Conservation (phyloP, 2,888 invertebrate genomes). For the Calameuta filiformis region DNA sequence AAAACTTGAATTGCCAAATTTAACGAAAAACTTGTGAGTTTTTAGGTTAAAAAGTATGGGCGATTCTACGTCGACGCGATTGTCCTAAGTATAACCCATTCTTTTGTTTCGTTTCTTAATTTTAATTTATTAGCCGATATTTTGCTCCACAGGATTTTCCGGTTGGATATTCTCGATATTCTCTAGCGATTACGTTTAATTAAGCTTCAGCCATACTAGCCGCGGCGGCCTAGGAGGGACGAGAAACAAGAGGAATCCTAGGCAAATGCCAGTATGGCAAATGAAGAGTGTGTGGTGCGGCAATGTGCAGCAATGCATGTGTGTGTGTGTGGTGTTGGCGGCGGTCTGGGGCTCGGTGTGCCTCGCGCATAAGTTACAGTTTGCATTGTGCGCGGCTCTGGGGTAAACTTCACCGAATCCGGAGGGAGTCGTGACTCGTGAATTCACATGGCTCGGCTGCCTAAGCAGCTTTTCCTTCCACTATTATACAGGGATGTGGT, state of each 20-base stretch:
- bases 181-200: conserved; percentile 37
- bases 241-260: not conserved
- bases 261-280: conserved; percentile 6
- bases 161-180: conserved; percentile 26
- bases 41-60: too few species aligned
- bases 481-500: conserved; percentile 25
- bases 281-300: not conserved
- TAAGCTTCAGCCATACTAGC: conserved; percentile 24
- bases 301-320: too few species aligned
- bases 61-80: too few species aligned
- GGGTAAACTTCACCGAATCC: conserved; percentile 44
- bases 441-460: conserved; percentile 31
- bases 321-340: too few species aligned
- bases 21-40: too few species aligned
- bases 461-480: conserved; percentile 49
- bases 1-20: too few species aligned
- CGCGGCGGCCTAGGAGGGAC: conserved; percentile 14
- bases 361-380: conserved; percentile 45
- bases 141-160: not conserved
- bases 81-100: too few species aligned
- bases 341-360: conserved; percentile 7
- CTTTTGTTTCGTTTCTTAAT: not conserved
- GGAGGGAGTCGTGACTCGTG: conserved; percentile 29
- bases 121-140: not conserved
- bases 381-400: conserved; percentile 47